A percentile compares a stretch with the other conserved stretches of the same genome.
Evolutionary conservation across 2,113 vertebrate genomes (phyloP).

Genomic region (Panthera tigris): DNA sequence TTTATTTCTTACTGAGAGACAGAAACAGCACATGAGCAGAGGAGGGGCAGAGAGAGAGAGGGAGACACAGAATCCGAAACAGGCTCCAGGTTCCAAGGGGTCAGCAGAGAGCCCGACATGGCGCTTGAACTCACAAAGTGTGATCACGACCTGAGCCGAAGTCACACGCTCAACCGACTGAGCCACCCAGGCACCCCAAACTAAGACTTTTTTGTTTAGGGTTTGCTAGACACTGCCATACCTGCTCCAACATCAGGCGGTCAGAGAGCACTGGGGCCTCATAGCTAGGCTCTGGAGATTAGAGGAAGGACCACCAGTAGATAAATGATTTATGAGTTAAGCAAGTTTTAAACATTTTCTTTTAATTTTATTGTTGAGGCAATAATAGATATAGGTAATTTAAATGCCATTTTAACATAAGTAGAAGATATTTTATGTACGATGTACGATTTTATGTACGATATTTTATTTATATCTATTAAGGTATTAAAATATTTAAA

Average conservation of each 20-base stretch:
- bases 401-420: background rate
- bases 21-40: too few species aligned
- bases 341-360: background rate
- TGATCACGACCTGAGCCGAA: too few species aligned
- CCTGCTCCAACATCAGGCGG: background rate
- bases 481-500: constrained; percentile 2
- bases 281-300: background rate
- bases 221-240: background rate
- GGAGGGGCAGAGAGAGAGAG: too few species aligned
- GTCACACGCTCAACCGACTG: too few species aligned
- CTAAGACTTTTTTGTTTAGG: background rate
- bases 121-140: too few species aligned
- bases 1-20: too few species aligned
- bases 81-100: too few species aligned
- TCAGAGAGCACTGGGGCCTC: background rate
- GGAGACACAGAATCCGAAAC: too few species aligned
- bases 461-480: background rate
- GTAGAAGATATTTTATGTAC: background rate
- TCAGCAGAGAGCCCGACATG: too few species aligned
- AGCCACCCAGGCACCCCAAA: too few species aligned
- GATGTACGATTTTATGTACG: background rate
- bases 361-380: background rate
- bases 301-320: background rate
- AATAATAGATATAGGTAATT: background rate
- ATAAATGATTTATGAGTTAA: background rate